A percentile compares a stretch with the other conserved stretches of the same genome.
Conservation (phyloP, 2,113 vertebrate genomes). For the Eclectus roratus region DNA sequence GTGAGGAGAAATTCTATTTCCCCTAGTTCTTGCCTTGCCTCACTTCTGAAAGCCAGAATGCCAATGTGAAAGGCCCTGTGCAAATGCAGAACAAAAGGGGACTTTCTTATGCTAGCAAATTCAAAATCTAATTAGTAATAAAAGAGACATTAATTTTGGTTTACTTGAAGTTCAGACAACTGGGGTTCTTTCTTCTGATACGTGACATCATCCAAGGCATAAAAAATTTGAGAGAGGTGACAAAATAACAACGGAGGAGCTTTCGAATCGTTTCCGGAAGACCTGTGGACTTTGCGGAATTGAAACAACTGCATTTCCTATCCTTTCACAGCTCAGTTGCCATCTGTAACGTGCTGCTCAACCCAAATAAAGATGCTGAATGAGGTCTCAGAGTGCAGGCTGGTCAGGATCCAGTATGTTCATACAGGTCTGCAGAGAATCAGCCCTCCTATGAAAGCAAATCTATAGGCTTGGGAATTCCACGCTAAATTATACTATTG, state of each 20-base stretch:
- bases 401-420: neutral
- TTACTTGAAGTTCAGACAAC: neutral
- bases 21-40: neutral
- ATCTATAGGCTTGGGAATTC: neutral
- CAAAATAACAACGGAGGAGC: neutral
- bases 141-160: neutral
- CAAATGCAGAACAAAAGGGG: neutral
- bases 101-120: neutral
- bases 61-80: neutral
- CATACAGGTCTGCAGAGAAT: neutral
- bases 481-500: neutral
- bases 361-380: neutral
- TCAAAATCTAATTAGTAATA: neutral
- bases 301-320: neutral
- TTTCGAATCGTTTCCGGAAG: neutral
- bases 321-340: neutral
- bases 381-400: neutral
- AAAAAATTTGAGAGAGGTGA: neutral
- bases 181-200: rapidly evolving
- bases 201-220: rapidly evolving
- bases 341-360: rapidly evolving
- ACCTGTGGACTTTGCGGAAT: too few species aligned
- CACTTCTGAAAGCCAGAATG: neutral
- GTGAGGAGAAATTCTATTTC: neutral
- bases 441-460: rapidly evolving